Conservation (phyloP, 2,113 vertebrate genomes). For the Chloropsis cyanopogon region DNA sequence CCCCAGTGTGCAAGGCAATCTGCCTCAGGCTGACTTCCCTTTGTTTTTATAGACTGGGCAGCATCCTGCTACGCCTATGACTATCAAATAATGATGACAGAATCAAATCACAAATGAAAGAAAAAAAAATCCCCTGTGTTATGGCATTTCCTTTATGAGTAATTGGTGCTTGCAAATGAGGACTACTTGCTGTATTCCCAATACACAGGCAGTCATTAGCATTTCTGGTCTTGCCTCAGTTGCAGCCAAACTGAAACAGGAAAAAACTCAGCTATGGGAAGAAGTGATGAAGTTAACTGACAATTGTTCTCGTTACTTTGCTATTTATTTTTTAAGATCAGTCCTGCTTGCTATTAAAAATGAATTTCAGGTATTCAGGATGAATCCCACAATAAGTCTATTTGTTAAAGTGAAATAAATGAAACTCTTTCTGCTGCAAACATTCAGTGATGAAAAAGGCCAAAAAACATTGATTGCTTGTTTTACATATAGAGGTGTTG, state of each 20-base stretch:
- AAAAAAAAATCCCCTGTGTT: background rate
- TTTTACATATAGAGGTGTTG: background rate
- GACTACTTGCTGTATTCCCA: background rate
- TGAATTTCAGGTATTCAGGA: background rate
- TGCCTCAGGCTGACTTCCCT: background rate
- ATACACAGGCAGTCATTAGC: background rate
- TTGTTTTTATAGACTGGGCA: background rate
- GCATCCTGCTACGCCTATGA: background rate
- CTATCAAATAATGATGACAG: background rate
- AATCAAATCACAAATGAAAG: constrained; percentile 1
- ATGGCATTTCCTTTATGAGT: background rate
- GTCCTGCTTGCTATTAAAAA: background rate
- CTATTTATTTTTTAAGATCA: background rate
- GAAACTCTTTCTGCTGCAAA: background rate
- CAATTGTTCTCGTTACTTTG: background rate
- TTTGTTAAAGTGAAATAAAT: background rate
- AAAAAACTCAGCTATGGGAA: background rate
- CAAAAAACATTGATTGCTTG: background rate
- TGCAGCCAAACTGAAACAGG: background rate
- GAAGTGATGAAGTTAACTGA: background rate
- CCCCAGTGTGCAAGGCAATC: background rate
- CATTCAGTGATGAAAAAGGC: background rate
- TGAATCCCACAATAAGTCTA: background rate
- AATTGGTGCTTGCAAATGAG: background rate
- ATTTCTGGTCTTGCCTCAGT: background rate